phyloP scores from a whole-genome alignment of 2,113 vertebrate species.

The Romanogobio albipinnatus region DNA sequence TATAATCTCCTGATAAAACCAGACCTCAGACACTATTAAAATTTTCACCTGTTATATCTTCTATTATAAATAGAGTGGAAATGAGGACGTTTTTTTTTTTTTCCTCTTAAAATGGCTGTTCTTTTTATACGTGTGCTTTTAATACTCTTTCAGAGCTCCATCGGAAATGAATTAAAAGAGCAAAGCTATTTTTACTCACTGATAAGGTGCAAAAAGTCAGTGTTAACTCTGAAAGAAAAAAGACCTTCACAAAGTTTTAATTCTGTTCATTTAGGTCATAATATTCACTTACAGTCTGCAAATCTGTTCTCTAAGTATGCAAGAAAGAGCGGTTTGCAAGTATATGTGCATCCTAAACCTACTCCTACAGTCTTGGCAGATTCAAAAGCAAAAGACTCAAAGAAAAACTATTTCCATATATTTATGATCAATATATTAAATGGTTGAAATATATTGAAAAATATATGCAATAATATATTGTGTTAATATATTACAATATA shows the following conservation, averaged over 20 bases:
- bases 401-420: too few species aligned
- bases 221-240: constrained; percentile 21
- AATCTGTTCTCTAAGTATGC: neutral
- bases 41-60: constrained; percentile 51
- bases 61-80: constrained; percentile 54
- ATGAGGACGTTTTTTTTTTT: constrained; percentile 56
- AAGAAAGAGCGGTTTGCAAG: neutral
- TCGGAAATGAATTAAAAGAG: constrained; percentile 58
- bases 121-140: constrained; percentile 52
- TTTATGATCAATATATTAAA: too few species aligned
- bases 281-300: neutral
- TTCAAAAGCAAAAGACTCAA: neutral
- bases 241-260: constrained; percentile 32
- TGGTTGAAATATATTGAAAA: too few species aligned
- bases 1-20: constrained; percentile 47
- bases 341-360: neutral
- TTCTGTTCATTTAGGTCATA: constrained; percentile 7
- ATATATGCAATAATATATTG: too few species aligned
- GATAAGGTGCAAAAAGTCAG: constrained; percentile 41
- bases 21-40: constrained; percentile 41
- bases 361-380: neutral
- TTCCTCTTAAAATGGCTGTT: constrained; percentile 54
- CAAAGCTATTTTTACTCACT: constrained; percentile 55
- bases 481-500: too few species aligned
- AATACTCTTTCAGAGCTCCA: constrained; percentile 38